Conservation (phyloP, 1,140 invertebrate species). For the Acromyrmex echinatior region DNA sequence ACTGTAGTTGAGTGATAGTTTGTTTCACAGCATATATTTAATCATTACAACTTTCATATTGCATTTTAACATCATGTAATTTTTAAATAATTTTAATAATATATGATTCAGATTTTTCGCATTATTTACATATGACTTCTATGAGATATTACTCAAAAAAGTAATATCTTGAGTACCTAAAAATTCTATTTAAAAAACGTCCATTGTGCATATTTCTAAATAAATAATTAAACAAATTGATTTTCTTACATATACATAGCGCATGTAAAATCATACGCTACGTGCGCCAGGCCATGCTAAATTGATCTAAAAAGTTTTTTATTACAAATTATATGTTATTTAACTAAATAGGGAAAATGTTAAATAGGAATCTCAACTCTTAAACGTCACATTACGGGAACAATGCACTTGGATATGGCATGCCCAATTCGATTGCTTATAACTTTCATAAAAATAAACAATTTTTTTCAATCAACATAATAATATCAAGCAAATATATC, state of each 20-base stretch:
- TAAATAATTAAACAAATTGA: slow-evolving; percentile 73
- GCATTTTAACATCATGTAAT: slow-evolving; percentile 24
- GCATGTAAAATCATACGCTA: slow-evolving; percentile 53
- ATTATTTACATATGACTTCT: slow-evolving; percentile 70
- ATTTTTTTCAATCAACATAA: no score
- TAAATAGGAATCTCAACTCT: slow-evolving; percentile 61
- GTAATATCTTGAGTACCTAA: slow-evolving; percentile 35
- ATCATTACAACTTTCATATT: slow-evolving; percentile 48
- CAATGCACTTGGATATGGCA: no score
- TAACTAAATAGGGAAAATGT: slow-evolving; percentile 56
- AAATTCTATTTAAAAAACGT: slow-evolving; percentile 43
- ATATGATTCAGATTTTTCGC: slow-evolving; percentile 33
- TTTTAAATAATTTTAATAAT: slow-evolving; percentile 43
- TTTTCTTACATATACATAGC: slow-evolving; percentile 69
- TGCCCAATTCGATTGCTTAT: no score
- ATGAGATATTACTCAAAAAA: slow-evolving; percentile 56
- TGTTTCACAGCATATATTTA: slow-evolving; percentile 33
- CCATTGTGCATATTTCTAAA: slow-evolving; percentile 55
- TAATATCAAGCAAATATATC: no score
- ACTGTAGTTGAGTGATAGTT: slow-evolving; percentile 20
- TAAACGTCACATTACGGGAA: no score
- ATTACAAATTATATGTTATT: slow-evolving; percentile 66
- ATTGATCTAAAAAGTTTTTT: slow-evolving; percentile 61
- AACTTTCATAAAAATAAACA: no score
- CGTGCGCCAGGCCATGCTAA: slow-evolving; percentile 37